Percentiles rank a stretch among this genome's conserved stretches.
Evolutionary conservation across 2,797 vertebrate species (phyloP).

Genomic region (Falco concolor): DNA sequence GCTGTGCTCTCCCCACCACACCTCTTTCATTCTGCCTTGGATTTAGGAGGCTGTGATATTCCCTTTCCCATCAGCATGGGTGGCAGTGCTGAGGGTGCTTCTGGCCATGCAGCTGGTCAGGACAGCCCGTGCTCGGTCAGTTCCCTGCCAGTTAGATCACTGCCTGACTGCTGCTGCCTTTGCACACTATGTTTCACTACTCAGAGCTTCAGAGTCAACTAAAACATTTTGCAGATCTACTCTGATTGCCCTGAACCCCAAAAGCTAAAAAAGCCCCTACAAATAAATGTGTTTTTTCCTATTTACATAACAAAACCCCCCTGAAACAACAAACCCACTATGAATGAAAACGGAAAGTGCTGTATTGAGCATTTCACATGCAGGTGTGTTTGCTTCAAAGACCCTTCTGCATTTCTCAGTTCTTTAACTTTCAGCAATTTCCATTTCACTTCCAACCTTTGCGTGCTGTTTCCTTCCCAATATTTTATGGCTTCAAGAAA

Average conservation of each 20-base stretch:
- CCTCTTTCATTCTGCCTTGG: neutral
- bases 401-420: neutral
- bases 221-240: neutral
- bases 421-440: neutral
- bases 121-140: neutral
- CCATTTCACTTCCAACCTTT: neutral
- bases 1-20: neutral
- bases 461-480: neutral
- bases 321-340: neutral
- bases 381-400: neutral
- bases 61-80: rapidly evolving
- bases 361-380: neutral
- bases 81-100: neutral
- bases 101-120: rapidly evolving
- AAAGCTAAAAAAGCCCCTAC: neutral
- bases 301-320: neutral
- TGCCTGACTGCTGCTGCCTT: neutral
- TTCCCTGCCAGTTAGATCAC: neutral
- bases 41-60: neutral
- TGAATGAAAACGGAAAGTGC: neutral
- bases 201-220: neutral
- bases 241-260: neutral
- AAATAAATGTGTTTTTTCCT: neutral
- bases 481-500: neutral
- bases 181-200: rapidly evolving